These are phyloP conservation scores for Centropyge bicolor DNA, from an alignment of 2,797 vertebrate genomes.

Conservation along the genomic window DNA sequence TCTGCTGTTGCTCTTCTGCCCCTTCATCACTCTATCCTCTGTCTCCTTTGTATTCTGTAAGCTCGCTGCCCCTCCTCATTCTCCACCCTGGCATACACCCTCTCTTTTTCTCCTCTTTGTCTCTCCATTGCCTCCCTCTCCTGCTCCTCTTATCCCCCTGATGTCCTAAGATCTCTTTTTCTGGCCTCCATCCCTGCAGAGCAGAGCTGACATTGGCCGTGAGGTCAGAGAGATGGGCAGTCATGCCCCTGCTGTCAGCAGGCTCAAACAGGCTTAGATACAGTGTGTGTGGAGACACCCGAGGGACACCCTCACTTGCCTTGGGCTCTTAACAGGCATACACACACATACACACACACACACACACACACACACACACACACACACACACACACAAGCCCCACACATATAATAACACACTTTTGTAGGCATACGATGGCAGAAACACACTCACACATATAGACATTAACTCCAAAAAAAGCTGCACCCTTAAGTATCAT, in stretches of 20 bases:
- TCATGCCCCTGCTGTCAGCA: conserved; percentile 77
- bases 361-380: conserved; percentile 46
- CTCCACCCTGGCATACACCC: conserved; percentile 50
- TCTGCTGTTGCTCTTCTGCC: conserved; percentile 67
- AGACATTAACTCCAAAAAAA: conserved; percentile 17
- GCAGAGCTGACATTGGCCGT: conserved; percentile 82
- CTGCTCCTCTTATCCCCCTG: conserved; percentile 38
- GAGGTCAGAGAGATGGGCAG: conserved; percentile 85
- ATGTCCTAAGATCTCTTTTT: conserved; percentile 74
- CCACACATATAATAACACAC: conserved; percentile 49
- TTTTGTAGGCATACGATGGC: conserved; percentile 19
- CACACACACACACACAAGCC: conserved; percentile 43
- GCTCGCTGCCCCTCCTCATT: conserved; percentile 52
- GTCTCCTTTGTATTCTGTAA: conserved; percentile 73
- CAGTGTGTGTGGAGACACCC: conserved; percentile 73
- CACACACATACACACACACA: conserved; percentile 42
- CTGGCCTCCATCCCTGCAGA: conserved; percentile 76
- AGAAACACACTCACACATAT: conserved; percentile 8
- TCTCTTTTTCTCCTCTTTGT: conserved; percentile 37
- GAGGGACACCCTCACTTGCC: conserved; percentile 68
- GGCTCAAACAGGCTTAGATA: conserved; percentile 81
- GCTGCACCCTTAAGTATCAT: background rate
- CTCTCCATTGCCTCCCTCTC: conserved; percentile 59
- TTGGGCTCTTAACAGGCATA: conserved; percentile 50
- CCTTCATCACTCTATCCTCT: conserved; percentile 61